Evolutionary conservation across 2,888 invertebrate species (phyloP).

Genomic region (Drosophila vallismaia): DNA sequence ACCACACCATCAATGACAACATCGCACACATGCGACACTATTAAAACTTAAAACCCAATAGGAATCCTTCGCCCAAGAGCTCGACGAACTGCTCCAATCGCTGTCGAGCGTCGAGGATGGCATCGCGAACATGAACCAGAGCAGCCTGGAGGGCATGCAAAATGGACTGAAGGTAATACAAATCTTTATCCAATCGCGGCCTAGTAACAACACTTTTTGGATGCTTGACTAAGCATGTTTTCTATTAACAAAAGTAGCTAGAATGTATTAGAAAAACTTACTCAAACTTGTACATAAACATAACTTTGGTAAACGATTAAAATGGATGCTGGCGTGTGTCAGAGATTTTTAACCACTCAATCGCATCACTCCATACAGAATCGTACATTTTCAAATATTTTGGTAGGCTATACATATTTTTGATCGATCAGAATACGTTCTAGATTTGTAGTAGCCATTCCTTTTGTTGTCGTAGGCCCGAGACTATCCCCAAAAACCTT

Average conservation of each 20-base stretch:
- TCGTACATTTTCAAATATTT: conserved; percentile 61
- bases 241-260: conserved; percentile 38
- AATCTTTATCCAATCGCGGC: neutral
- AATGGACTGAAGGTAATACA: conserved; percentile 88
- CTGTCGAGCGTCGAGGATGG: conserved; percentile 88
- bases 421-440: conserved; percentile 31
- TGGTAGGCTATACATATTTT: conserved; percentile 30
- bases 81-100: conserved; percentile 89
- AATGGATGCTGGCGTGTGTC: conserved; percentile 79
- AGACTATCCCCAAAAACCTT: neutral
- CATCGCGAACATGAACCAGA: conserved; percentile 88
- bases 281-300: conserved; percentile 60
- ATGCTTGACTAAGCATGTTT: conserved; percentile 52
- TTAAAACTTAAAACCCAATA: conserved; percentile 71
- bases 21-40: conserved; percentile 45
- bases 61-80: conserved; percentile 88
- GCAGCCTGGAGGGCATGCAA: conserved; percentile 89
- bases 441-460: conserved; percentile 50
- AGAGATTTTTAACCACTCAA: conserved; percentile 68
- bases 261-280: conserved; percentile 27
- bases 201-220: conserved; percentile 71
- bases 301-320: conserved; percentile 64
- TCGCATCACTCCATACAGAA: conserved; percentile 77
- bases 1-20: conserved; percentile 9
- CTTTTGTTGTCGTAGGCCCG: conserved; percentile 32